A percentile compares a stretch with the other conserved stretches of the same genome.
Conservation (phyloP, 1,140 invertebrate genomes). For the Drosophila navojoa region DNA sequence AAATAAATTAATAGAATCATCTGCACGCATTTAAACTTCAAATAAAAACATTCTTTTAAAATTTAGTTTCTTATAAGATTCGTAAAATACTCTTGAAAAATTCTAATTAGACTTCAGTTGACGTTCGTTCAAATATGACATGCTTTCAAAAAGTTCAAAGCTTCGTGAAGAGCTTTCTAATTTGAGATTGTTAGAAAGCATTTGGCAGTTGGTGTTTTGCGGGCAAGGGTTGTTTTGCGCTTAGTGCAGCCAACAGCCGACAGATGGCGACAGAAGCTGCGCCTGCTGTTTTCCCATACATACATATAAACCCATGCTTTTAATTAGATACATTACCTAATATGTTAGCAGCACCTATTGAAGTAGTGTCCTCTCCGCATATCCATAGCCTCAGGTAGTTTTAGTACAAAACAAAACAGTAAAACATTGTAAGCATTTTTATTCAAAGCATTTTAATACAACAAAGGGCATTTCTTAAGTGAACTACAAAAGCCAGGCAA, state of each 20-base stretch:
- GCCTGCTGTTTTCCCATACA: neutral
- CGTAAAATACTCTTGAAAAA: neutral
- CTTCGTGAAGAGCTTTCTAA: constrained; percentile 57
- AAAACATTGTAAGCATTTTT: constrained; percentile 62
- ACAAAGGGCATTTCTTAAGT: constrained; percentile 29
- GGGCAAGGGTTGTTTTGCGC: constrained; percentile 30
- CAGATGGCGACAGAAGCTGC: constrained; percentile 52
- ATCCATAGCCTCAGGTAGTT: neutral
- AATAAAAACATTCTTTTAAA: too few relatives aligned
- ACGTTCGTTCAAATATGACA: constrained; percentile 20
- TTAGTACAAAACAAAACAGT: constrained; percentile 47
- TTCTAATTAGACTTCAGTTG: constrained; percentile 45
- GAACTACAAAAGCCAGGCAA: constrained; percentile 56
- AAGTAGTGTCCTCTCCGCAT: neutral
- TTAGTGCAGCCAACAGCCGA: constrained; percentile 23
- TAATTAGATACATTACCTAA: constrained; percentile 20
- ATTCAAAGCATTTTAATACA: constrained; percentile 48
- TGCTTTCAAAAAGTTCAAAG: constrained; percentile 40
- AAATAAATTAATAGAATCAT: too few relatives aligned
- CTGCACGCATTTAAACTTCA: too few relatives aligned
- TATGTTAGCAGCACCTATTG: constrained; percentile 7
- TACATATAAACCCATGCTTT: neutral
- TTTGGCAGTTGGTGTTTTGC: constrained; percentile 31
- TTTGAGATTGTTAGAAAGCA: constrained; percentile 76
- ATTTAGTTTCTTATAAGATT: neutral